Conservation (phyloP, 2,113 vertebrate genomes). For the Myiozetetes cayanensis region DNA sequence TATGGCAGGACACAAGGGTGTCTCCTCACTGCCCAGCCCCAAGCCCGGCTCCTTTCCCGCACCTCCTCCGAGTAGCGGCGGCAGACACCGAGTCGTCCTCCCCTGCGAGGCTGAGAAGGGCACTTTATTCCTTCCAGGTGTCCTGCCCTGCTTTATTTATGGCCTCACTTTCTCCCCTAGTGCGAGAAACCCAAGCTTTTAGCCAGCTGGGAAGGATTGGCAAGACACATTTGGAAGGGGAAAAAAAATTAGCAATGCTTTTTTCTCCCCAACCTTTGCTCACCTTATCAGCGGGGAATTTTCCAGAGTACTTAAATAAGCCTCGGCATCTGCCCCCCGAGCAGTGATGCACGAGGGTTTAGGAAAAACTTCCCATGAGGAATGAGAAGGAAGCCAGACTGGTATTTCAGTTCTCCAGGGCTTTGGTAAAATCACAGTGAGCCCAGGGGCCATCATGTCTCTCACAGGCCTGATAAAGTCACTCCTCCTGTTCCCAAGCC, state of each 20-base stretch:
- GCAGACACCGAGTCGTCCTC: conserved; percentile 36
- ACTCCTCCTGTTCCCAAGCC: background rate
- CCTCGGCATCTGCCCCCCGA: conserved; percentile 26
- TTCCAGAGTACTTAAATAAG: conserved; percentile 53
- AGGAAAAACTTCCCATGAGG: background rate
- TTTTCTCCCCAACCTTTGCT: conserved; percentile 37
- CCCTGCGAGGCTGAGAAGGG: conserved; percentile 54
- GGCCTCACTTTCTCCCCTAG: conserved; percentile 67
- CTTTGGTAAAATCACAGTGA: background rate
- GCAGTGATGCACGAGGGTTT: background rate
- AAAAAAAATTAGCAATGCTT: conserved; percentile 54
- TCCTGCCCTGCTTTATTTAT: conserved; percentile 74
- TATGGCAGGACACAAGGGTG: background rate
- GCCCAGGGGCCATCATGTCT: background rate
- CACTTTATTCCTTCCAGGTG: conserved; percentile 80
- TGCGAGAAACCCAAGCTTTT: conserved; percentile 73
- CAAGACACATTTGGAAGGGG: conserved; percentile 55
- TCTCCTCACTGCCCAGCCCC: background rate
- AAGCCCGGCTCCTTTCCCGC: conserved; percentile 9
- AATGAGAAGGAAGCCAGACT: background rate
- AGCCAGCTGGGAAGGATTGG: conserved; percentile 76
- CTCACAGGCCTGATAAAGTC: background rate
- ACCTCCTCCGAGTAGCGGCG: background rate
- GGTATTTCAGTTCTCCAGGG: background rate
- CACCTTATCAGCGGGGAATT: conserved; percentile 44